Base-by-base conservation (phyloP, 2,113 vertebrate species). In the Indicator indicator region DNA sequence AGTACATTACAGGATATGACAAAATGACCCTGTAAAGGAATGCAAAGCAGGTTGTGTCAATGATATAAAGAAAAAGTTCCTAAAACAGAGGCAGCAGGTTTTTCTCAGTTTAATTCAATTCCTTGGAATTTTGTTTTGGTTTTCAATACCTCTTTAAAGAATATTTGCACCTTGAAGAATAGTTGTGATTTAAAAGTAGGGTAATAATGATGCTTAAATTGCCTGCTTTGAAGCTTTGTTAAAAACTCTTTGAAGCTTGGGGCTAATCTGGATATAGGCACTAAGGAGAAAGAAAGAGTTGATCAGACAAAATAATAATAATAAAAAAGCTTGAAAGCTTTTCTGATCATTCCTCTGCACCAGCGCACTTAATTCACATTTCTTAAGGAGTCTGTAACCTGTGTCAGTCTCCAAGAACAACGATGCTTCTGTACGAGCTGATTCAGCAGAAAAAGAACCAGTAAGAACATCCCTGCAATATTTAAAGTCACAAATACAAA, bases 371-470 rank as follows among this genome's bases (percentile, higher is more conserved):
- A 86, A 91, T 81, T 91, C 87, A 80, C 75, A 86, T 89, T 94
- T 93, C 74, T 86, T 88, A 95, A 88, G 85, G 27, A 77, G 54
- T 48, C 56, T 74, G 44, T 78, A 94, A 94, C 91, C 75, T 95
- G 20, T 95, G 91, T 91, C 87, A 86, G 46, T 60, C 87, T 95
- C 60, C 60, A 93, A 88, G 94, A 96, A 89, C 60, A 88, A 87
- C 54, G 71, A 80, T 88, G 54, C 38, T 86, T 80, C 79, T 59
- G 4, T 52, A 80, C 70, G 46, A 92, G 87, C 91, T 95, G 95
- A 95, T 80, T 92, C 89, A 93, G 89, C 87, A 74, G 73, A 94
- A 93, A 9, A 14, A 85, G 32, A 92, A 71, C 33, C 27, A 69
- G n/a, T 21, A 82, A 87, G 91, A 93, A 36, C 46, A 91, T 18